phyloP scores from a whole-genome alignment of 1,140 invertebrate species.

The Drosophila sp. region DNA sequence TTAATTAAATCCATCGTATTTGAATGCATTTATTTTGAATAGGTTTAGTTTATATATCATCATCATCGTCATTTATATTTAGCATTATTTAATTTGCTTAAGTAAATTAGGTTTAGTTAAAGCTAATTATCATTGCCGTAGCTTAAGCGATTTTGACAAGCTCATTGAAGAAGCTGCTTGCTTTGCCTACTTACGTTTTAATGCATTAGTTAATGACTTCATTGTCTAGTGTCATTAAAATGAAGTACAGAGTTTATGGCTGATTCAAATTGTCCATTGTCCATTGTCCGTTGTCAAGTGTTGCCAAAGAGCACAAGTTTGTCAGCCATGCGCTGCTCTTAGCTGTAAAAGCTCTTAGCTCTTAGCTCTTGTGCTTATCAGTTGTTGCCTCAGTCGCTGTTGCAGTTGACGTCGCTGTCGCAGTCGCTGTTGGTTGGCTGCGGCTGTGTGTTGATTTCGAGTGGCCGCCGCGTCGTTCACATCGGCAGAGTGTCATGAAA shows the following conservation, averaged over 20 bases:
- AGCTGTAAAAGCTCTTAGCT: slow-evolving; percentile 34
- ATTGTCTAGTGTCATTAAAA: slow-evolving; percentile 12
- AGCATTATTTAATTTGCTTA: too few species aligned
- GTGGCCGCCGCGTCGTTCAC: slow-evolving; percentile 35
- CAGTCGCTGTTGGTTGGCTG: slow-evolving; percentile 28
- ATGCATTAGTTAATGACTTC: slow-evolving; percentile 41
- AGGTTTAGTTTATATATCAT: too few species aligned
- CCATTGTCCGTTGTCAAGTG: background rate
- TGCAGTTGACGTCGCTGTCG: slow-evolving; percentile 26
- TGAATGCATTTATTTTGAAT: too few species aligned
- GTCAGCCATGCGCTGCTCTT: slow-evolving; percentile 15
- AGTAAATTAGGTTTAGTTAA: too few species aligned
- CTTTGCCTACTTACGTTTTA: slow-evolving; percentile 12
- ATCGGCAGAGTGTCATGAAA: slow-evolving; percentile 66
- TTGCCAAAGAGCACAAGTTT: slow-evolving; percentile 27
- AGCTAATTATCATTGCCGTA: background rate
- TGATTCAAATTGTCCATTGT: slow-evolving; percentile 12
- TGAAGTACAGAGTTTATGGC: slow-evolving; percentile 31
- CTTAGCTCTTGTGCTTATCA: slow-evolving; percentile 71
- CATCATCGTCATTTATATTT: too few species aligned
- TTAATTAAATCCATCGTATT: too few species aligned
- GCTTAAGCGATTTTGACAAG: background rate
- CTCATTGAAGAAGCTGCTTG: background rate
- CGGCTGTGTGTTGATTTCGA: slow-evolving; percentile 31
- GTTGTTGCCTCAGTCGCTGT: slow-evolving; percentile 39